Evolutionary conservation across 2,888 invertebrate species (phyloP).

Genomic region (Allophyes oxyacanthae): DNA sequence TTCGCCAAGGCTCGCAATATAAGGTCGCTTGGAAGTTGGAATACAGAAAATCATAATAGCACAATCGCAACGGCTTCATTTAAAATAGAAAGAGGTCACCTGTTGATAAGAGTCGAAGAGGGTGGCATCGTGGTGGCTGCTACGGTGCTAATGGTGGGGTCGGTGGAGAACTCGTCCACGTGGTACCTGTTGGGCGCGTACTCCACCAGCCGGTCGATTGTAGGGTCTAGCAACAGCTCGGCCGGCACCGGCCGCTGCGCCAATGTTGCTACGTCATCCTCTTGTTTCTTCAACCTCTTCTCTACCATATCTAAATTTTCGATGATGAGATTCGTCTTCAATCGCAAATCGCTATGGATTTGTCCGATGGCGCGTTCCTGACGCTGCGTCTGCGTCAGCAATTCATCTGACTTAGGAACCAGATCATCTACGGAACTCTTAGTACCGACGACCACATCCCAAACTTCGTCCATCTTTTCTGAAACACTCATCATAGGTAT

Average conservation of each 20-base stretch:
- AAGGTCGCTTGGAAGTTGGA: slow-evolving; percentile 30
- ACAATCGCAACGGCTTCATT: slow-evolving; percentile 63
- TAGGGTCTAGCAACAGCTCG: slow-evolving; percentile 92
- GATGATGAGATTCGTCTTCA: slow-evolving; percentile 96
- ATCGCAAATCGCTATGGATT: slow-evolving; percentile 94
- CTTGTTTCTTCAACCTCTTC: slow-evolving; percentile 94
- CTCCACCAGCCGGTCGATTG: slow-evolving; percentile 94
- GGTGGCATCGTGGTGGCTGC: slow-evolving; percentile 73
- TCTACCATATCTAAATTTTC: slow-evolving; percentile 96
- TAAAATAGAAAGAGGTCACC: slow-evolving; percentile 79
- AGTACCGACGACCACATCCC: slow-evolving; percentile 96
- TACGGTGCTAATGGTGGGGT: slow-evolving; percentile 78
- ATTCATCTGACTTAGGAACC: slow-evolving; percentile 95
- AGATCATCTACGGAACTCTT: slow-evolving; percentile 96
- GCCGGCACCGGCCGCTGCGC: slow-evolving; percentile 93
- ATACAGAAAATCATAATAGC: slow-evolving; percentile 13
- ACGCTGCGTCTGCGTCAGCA: slow-evolving; percentile 95
- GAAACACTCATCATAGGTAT: slow-evolving; percentile 95
- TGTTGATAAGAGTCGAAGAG: slow-evolving; percentile 74
- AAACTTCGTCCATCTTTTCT: slow-evolving; percentile 97
- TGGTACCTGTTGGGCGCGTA: slow-evolving; percentile 93
- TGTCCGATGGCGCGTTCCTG: slow-evolving; percentile 96
- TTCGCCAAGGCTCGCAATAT: slow-evolving; percentile 52
- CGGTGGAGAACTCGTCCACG: slow-evolving; percentile 78
- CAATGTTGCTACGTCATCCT: slow-evolving; percentile 94